A percentile compares a stretch with the other conserved stretches of the same genome.
These are phyloP conservation scores for Urocitellus parryii DNA, from an alignment of 2,113 vertebrate genomes.

Conservation along the genomic window DNA sequence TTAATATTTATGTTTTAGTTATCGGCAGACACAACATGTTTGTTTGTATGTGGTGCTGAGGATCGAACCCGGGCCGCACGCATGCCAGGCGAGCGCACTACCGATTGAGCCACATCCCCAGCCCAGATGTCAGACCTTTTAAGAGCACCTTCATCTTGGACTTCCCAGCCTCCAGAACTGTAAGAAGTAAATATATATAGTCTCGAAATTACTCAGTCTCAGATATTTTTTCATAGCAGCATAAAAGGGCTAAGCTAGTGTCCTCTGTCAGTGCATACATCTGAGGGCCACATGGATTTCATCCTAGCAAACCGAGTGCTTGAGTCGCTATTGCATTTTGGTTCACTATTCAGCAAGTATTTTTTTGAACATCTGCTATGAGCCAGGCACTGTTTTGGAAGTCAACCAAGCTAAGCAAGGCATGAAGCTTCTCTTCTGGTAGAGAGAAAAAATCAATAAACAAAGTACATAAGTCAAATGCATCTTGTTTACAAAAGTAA, in stretches of 20 bases:
- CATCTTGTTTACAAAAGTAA: not conserved
- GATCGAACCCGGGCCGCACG: too few relatives aligned
- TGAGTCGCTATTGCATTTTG: not conserved
- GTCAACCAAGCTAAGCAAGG: not conserved
- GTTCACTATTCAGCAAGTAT: not conserved
- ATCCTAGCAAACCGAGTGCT: not conserved
- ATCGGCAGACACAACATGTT: too few relatives aligned
- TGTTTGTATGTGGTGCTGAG: too few relatives aligned
- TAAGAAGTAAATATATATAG: not conserved
- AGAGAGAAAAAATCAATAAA: not conserved
- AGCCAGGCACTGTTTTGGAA: not conserved
- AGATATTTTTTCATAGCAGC: not conserved
- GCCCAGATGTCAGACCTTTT: not conserved
- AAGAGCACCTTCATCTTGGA: not conserved
- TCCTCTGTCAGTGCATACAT: not conserved
- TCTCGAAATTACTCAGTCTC: not conserved
- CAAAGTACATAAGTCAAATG: not conserved
- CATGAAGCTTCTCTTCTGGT: not conserved
- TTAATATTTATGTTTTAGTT: too few relatives aligned
- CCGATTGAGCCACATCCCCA: too few relatives aligned
- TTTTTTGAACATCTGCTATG: not conserved
- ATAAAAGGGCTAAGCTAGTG: not conserved
- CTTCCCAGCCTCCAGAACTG: not conserved
- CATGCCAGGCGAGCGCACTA: too few relatives aligned
- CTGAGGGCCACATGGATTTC: not conserved